Evolutionary conservation across 2,888 invertebrate species (phyloP), one percentile per base, ranked within the genome.

Genomic region (Neria commutata): DNA sequence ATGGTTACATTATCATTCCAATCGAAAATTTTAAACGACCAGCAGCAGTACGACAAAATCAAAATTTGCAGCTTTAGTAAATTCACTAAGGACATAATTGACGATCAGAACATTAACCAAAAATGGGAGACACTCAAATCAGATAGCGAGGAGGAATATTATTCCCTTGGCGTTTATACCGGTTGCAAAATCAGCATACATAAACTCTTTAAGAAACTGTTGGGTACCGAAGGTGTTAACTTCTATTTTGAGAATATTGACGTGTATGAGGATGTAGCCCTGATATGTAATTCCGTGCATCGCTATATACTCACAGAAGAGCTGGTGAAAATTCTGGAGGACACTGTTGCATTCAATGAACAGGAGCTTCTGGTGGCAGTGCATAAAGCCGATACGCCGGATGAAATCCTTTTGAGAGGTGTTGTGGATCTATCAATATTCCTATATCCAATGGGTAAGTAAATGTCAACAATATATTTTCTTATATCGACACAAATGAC

Each of bases 281-380:
- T 77, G 21, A 55, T 76, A 21, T 73, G 70, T 14, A 77, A 77
- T 53, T 74, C 75, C 0, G n/a, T 71, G 57, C 76, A 75, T 61
- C 77, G 77, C 1, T 77, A 63, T 37, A 69, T 76, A 1, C 17
- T 77, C 6, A 72, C 67, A 8, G 50, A 61, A 3, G 57, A 65
- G 3, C 67, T 75, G 71, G 54, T 68, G 1, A 37, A 46, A 4
- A 65, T 63, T 8, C 61, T 77, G 4, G 74, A 76, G 49, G 16
- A 67, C 4, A 61, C 61, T 1, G 33, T 75, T 2, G 58, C 68
- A 0, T 46, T 65, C 33, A 61, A 71, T 52, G 49, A 65, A 1
- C 73, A 71, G 16, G 67, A 74, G 1, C 14, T 77, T 26, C 16
- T 72, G n/a, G 50, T 77, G 25, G 69, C 76, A 50, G 54, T 77